Evolutionary conservation across 1,140 invertebrate species (phyloP).

Genomic region (Cataglyphis hispanica): DNA sequence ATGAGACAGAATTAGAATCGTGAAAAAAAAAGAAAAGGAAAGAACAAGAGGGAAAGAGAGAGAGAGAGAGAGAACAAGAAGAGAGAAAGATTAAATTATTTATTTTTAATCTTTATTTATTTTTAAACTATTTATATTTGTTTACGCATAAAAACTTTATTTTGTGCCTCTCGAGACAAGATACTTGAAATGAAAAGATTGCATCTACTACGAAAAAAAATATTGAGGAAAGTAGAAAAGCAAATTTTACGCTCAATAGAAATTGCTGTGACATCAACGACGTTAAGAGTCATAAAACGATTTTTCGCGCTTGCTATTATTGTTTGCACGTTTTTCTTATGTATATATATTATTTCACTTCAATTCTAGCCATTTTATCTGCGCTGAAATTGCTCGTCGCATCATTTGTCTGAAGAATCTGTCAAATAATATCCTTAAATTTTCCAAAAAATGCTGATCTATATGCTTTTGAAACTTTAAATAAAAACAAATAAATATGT

Average conservation of each 20-base stretch:
- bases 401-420: slow-evolving; percentile 27
- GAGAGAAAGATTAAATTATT: too few species aligned
- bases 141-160: neutral
- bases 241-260: slow-evolving; percentile 38
- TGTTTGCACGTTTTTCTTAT: slow-evolving; percentile 40
- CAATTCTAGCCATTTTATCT: slow-evolving; percentile 20
- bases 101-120: too few species aligned
- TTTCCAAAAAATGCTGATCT: neutral
- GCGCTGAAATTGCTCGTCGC: slow-evolving; percentile 12
- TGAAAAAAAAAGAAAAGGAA: too few species aligned
- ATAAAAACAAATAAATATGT: neutral
- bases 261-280: slow-evolving; percentile 13
- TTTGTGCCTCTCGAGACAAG: neutral
- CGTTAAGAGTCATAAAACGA: slow-evolving; percentile 32
- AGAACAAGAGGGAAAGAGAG: too few species aligned
- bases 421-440: neutral
- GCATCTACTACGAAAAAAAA: slow-evolving; percentile 15
- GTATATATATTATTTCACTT: slow-evolving; percentile 34
- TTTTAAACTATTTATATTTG: neutral
- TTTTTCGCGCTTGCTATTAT: slow-evolving; percentile 40
- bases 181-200: slow-evolving; percentile 19
- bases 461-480: neutral
- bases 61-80: too few species aligned
- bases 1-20: too few species aligned
- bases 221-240: neutral